Evolutionary conservation across 1,140 invertebrate genomes (phyloP), one percentile per base, ranked within the genome.

Genomic region (Pseudobourletiella spinata): DNA sequence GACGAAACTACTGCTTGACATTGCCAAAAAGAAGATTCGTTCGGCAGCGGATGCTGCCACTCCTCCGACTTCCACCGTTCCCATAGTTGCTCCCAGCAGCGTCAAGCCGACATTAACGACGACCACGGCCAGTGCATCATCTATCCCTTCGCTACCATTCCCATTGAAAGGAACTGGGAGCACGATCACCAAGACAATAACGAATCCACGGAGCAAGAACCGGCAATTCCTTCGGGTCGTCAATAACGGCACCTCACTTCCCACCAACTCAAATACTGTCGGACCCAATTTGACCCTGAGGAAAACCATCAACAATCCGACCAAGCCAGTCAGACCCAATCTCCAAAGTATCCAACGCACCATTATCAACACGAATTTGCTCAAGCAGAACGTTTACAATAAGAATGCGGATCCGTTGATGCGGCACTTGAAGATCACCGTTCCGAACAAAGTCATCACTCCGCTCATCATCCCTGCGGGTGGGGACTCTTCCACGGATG

Each of bases 331-430:
- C 3, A 26, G 48, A 18, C 8, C 8, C 18, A 14, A 8, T 18
- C 29, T 55, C 6, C 52, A 55, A 18, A 29, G 20, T 32, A 55
- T 55, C 22, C 28, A 55, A 18, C 3, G 52, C 3, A 55, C 52
- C 22, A 22, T 55, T 2, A 55, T 55, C 20, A 55, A 55, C 26
- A 55, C 28, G 2, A 39, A 39, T 18, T 3, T 35, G 24, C 3
- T 52, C 14, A 52, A 52, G 50, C 24, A 52, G 29, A 30, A 30
- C n/a, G 14, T 4, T 55, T 55, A 55, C 29, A 55, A 55, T 35
- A 6, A 18, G 39, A 39, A 32, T 55, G 28, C 52, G n/a, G 52
- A 55, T 20, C 25, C 52, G 3, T 4, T 55, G 3, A 6, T 55
- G 8, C 20, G 26, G 14, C 28, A 55, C 26, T 39, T 55, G 32